These are phyloP conservation scores for Galago senegalensis DNA, from an alignment of 2,797 vertebrate species.

Conservation along the genomic window DNA sequence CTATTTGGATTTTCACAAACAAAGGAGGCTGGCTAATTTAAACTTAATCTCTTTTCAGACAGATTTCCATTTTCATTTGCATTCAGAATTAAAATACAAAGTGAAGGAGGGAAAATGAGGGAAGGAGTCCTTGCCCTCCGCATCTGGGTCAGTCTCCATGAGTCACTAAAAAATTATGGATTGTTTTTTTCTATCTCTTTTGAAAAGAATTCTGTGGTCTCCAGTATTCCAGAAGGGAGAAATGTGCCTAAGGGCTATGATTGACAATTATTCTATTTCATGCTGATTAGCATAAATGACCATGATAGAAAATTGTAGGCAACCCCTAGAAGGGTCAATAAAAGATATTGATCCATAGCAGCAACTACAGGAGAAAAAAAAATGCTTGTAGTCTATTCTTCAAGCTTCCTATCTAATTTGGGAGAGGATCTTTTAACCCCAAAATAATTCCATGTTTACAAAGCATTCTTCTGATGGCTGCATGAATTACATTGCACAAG, in stretches of 20 bases:
- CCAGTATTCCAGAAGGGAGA: conserved; percentile 53
- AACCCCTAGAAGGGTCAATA: conserved; percentile 64
- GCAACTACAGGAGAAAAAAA: not conserved
- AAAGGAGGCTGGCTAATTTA: conserved; percentile 60
- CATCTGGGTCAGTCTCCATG: not conserved
- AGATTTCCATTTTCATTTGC: conserved; percentile 2
- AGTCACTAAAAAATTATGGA: conserved; percentile 81
- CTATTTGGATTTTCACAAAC: conserved; percentile 59
- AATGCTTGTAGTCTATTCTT: not conserved
- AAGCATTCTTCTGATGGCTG: not conserved
- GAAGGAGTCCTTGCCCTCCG: conserved; percentile 10
- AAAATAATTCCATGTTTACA: conserved; percentile 52
- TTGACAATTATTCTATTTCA: conserved; percentile 67
- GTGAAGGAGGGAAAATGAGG: conserved; percentile 18
- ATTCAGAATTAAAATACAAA: conserved; percentile 49
- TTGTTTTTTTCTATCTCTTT: conserved; percentile 69
- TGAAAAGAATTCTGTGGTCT: conserved; percentile 66
- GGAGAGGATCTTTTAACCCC: conserved; percentile 23
- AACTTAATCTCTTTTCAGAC: conserved; percentile 17
- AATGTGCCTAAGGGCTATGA: conserved; percentile 63
- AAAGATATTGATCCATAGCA: conserved; percentile 54
- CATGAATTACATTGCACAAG: conserved; percentile 41
- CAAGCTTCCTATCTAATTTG: conserved; percentile 51
- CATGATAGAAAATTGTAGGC: conserved; percentile 78
- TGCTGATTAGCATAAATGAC: conserved; percentile 65